Conservation (phyloP, 2,888 invertebrate species). For the Macrosiphum euphorbiae region DNA sequence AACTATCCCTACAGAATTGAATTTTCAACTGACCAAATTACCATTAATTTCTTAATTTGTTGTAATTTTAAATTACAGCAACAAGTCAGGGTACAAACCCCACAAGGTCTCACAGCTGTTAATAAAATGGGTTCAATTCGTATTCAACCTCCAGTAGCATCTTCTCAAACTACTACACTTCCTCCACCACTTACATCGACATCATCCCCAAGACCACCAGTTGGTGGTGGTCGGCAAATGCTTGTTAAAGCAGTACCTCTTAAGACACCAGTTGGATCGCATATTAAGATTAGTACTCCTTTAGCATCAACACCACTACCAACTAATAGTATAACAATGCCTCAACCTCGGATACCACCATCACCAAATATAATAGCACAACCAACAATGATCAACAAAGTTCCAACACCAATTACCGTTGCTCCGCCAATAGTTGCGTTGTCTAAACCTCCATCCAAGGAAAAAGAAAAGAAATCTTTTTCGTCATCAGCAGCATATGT, state of each 20-base stretch:
- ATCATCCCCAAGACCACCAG: conserved; percentile 61
- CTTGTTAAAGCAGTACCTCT: conserved; percentile 69
- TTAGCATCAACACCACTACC: conserved; percentile 28
- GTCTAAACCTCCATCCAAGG: conserved; percentile 76
- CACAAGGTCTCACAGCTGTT: conserved; percentile 70
- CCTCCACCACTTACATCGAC: conserved; percentile 62
- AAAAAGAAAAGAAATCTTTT: conserved; percentile 82
- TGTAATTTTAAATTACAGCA: conserved; percentile 80
- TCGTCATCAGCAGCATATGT: conserved; percentile 72
- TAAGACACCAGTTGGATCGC: conserved; percentile 66
- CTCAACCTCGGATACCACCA: conserved; percentile 54
- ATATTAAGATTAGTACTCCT: conserved; percentile 56
- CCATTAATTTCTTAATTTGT: background rate
- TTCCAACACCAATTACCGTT: conserved; percentile 46
- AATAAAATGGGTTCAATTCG: conserved; percentile 68
- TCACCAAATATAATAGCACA: conserved; percentile 49
- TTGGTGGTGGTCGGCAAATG: conserved; percentile 69
- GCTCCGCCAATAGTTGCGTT: conserved; percentile 46
- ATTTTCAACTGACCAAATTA: background rate
- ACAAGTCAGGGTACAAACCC: conserved; percentile 79
- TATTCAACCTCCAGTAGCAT: conserved; percentile 69
- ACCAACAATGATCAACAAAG: conserved; percentile 55
- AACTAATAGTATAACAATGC: conserved; percentile 59
- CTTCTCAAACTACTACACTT: conserved; percentile 69
- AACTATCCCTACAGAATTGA: background rate